Evolutionary conservation across 1,140 invertebrate genomes (phyloP), one percentile per base, ranked within the genome.

Genomic region (Saxidomus purpurata): DNA sequence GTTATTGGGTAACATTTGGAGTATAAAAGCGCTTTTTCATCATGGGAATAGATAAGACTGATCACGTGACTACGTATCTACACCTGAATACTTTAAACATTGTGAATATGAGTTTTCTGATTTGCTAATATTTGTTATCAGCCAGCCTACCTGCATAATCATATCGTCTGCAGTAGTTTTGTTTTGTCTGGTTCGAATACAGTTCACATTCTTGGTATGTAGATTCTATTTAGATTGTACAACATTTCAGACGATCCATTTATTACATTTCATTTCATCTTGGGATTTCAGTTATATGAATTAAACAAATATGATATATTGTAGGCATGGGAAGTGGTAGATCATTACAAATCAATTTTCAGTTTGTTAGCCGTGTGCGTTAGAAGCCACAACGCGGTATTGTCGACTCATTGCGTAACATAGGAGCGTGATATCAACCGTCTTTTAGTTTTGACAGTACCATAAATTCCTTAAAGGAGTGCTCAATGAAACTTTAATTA

Each of bases 151-250:
- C 49, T 71, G 67, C 31, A 79, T 55, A 49, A 13, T 79, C 31
- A 47, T 79, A 47, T 2, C 28, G 74, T 79, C 74, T 79, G 47
- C 6, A 15, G 19, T 22, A 79, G 4, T 49, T 25, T 28, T 79
- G 74, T 79, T 79, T 79, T 79, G 74, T 79, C 74, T 79, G 74
- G 74, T 13, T 47, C 25, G n/a, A 17, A 13, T 34, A 55, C 2
- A 31, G 9, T 52, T 3, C 22, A 79, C 74, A 49, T 79, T 49
- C 74, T 25, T 38, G 3, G 34, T 34, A 1, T 34, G 49, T 55
- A 79, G 74, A 79, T 79, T 79, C 43, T 79, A 79, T 79, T 79
- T 49, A 79, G 74, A 79, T 79, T 49, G 22, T 28, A 40, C 2
- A 36, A 17, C 67, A 28, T 71, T n/a, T 71, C 67, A 71, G 67